A percentile compares a stretch with the other conserved stretches of the same genome.
These are phyloP conservation scores for Probaryconus sp. DNA, from an alignment of 1,140 invertebrate species.

Conservation along the genomic window DNA sequence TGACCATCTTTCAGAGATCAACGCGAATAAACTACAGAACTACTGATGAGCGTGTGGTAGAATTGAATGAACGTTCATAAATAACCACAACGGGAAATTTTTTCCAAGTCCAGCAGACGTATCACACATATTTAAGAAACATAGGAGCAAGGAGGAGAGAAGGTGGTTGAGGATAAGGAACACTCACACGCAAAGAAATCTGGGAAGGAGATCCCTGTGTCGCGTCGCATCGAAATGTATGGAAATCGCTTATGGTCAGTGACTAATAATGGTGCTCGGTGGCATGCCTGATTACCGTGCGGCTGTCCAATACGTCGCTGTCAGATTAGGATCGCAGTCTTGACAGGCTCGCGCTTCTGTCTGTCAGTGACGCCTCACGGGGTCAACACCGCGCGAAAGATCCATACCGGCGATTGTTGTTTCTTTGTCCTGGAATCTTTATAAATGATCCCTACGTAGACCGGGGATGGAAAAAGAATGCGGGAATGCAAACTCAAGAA, in stretches of 20 bases:
- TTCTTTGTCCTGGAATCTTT: conserved; percentile 75
- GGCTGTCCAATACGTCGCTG: conserved; percentile 73
- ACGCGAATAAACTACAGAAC: conserved; percentile 52
- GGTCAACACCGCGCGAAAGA: conserved; percentile 65
- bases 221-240: conserved; percentile 63
- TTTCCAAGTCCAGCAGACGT: conserved; percentile 44
- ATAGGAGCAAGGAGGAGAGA: conserved; percentile 17
- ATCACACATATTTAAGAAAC: conserved; percentile 14
- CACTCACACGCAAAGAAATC: conserved; percentile 49
- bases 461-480: conserved; percentile 58
- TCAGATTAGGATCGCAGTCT: conserved; percentile 76
- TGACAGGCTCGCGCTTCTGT: conserved; percentile 77
- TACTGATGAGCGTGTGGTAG: conserved; percentile 41
- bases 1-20: conserved; percentile 7
- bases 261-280: conserved; percentile 66
- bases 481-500: conserved; percentile 62
- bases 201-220: conserved; percentile 55
- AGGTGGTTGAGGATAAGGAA: conserved; percentile 26
- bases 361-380: conserved; percentile 69
- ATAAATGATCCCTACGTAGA: conserved; percentile 69
- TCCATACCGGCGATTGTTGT: conserved; percentile 68
- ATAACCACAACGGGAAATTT: conserved; percentile 50
- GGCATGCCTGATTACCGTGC: conserved; percentile 60
- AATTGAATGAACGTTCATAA: conserved; percentile 52
- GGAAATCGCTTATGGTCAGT: conserved; percentile 66